Base-by-base conservation (phyloP, 2,888 invertebrate genomes). In the Eremobia ochroleuca region DNA sequence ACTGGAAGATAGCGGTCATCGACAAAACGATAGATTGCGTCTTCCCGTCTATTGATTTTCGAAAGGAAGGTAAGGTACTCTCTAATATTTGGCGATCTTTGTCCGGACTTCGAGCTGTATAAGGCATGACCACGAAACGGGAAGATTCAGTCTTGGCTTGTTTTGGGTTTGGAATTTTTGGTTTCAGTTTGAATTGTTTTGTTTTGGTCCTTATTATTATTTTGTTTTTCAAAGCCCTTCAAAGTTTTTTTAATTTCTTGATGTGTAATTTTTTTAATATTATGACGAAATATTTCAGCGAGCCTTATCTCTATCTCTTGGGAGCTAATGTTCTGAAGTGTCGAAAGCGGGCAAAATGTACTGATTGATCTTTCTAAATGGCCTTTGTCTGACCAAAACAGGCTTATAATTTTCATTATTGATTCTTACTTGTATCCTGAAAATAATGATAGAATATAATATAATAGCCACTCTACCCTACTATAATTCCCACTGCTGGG, bases 1-100 rank as follows among this genome's bases (percentile, higher is more conserved):
- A 80, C 71, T 76, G 59, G 77, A 59, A 87, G 90, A 90, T 85
- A 90, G 86, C 79, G 85, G 55, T 62, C 81, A 85, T 88, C 87
- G 87, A 88, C 89, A 83, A 88, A 89, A 82, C 87, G 87, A 87
- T 90, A 87, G 87, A 90, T 90, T 88, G 79, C 81, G 83, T 79
- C 80, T 85, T 88, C 66, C 80, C 81, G 79, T 82, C 86, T 89
- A 89, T 89, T 89, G 89, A 89, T 90, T 89, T 90, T 88, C 69
- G 72, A 80, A 81, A 85, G 78, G 83, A 81, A 85, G 78, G 83
- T 79, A 85, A 79, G 80, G 76, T 59, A 71, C 67, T 81, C 55
- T 74, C 73, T 77, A 80, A 81, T 87, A 86, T 88, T 82, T 70
- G 76, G 68, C 77, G 70, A 73, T 87, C 81, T 88, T 77, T 78